These are phyloP conservation scores for Pollimyrus isidori DNA, from an alignment of 2,113 vertebrate species.

Conservation along the genomic window DNA sequence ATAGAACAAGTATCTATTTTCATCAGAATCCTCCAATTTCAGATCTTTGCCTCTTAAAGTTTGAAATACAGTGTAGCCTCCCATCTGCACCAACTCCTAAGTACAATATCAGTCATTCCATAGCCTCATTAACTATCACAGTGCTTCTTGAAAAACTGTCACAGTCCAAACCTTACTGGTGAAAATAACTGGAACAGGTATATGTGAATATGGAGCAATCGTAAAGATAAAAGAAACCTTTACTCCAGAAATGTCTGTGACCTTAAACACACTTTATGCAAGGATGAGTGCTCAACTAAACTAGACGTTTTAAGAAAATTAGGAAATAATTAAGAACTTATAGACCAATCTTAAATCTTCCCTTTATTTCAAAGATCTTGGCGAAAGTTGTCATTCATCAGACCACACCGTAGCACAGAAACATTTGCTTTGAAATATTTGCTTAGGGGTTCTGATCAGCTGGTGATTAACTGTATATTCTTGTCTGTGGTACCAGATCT, in stretches of 20 bases:
- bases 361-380: not conserved
- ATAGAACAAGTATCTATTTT: too few species aligned
- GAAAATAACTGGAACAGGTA: not conserved
- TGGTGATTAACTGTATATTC: not conserved
- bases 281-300: not conserved
- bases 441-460: not conserved
- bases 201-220: not conserved
- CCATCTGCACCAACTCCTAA: too few species aligned
- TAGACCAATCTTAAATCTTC: not conserved
- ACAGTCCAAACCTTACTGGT: too few species aligned
- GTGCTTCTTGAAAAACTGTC: too few species aligned
- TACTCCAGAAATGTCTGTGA: not conserved
- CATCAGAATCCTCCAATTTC: too few species aligned
- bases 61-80: too few species aligned
- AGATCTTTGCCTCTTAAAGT: too few species aligned
- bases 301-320: not conserved
- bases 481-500: not conserved
- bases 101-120: too few species aligned
- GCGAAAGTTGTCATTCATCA: not conserved
- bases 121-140: too few species aligned
- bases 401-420: not conserved
- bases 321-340: not conserved
- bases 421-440: not conserved
- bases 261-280: not conserved
- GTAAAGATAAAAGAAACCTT: not conserved